These are phyloP conservation scores for Clytia hemisphaerica DNA, from an alignment of 30 jellyfish, hydroid and myxozoan genomes.

Conservation along the genomic window DNA sequence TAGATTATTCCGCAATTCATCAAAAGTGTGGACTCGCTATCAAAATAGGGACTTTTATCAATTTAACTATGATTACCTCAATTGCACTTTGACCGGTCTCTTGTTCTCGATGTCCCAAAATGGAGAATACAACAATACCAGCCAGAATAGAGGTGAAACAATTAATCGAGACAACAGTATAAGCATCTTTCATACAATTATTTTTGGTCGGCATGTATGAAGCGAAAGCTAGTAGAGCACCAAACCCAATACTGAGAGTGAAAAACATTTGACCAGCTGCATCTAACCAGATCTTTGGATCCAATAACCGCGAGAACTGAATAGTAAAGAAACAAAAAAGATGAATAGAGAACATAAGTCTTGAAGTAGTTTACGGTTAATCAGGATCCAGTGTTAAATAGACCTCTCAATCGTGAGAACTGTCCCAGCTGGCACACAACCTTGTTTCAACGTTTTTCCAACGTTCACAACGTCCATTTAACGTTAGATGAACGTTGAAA, in stretches of 20 bases:
- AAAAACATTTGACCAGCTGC: conserved; percentile 85
- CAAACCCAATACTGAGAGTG: conserved; percentile 79
- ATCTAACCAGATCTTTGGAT: conserved; percentile 77
- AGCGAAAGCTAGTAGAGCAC: conserved; percentile 74
- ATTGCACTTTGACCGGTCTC: conserved; percentile 55
- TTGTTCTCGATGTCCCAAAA: conserved; percentile 63
- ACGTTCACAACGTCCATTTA: too few species aligned
- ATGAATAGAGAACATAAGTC: too few species aligned
- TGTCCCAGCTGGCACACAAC: too few species aligned
- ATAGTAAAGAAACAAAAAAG: conserved; percentile 14
- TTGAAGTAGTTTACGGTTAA: too few species aligned
- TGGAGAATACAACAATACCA: conserved; percentile 78
- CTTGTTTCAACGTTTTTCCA: too few species aligned
- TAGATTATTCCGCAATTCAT: too few species aligned
- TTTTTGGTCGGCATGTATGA: conserved; percentile 70
- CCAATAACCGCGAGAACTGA: conserved; percentile 41
- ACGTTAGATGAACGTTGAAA: too few species aligned
- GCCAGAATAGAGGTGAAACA: conserved; percentile 65
- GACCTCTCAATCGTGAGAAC: too few species aligned
- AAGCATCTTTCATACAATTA: conserved; percentile 65
- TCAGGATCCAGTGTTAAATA: too few species aligned
- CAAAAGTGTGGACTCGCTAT: too few species aligned
- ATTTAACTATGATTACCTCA: conserved; percentile 30
- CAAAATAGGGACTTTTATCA: too few species aligned
- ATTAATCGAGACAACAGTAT: conserved; percentile 56